A percentile compares a stretch with the other conserved stretches of the same genome.
These are phyloP conservation scores for Daktulosphaira vitifoliae DNA, from an alignment of 1,140 invertebrate species.

Conservation along the genomic window DNA sequence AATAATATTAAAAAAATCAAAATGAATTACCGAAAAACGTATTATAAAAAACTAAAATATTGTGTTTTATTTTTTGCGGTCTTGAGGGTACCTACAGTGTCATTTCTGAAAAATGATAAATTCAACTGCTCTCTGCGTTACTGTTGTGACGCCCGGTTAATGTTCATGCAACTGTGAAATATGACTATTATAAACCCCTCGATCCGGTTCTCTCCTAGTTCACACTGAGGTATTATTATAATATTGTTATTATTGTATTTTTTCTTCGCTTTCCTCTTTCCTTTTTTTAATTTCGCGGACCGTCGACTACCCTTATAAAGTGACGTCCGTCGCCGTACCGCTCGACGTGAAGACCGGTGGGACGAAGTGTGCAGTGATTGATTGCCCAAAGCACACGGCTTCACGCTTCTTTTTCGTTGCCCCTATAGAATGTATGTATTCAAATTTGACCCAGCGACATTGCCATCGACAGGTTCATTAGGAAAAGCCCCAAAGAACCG, in stretches of 20 bases:
- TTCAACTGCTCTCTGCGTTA: neutral
- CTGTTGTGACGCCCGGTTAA: neutral
- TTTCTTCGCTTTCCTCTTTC: neutral
- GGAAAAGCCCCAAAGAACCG: neutral
- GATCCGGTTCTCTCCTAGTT: slow-evolving; percentile 22
- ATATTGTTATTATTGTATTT: neutral
- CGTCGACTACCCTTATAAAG: slow-evolving; percentile 19
- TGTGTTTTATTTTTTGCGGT: no score
- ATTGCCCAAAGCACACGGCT: neutral
- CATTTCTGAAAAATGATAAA: slow-evolving; percentile 28
- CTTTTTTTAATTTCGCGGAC: slow-evolving; percentile 31
- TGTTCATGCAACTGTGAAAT: slow-evolving; percentile 31
- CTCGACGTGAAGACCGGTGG: neutral
- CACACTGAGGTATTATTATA: slow-evolving; percentile 29
- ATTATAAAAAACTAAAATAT: no score
- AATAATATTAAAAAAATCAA: no score
- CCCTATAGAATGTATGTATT: slow-evolving; percentile 2
- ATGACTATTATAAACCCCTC: slow-evolving; percentile 18
- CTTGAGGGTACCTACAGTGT: neutral
- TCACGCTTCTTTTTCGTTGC: neutral
- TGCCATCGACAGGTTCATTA: slow-evolving; percentile 19
- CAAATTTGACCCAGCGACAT: slow-evolving; percentile 21
- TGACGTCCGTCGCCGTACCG: no score
- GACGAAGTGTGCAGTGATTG: slow-evolving; percentile 13
- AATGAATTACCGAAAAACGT: no score